Evolutionary conservation across 2,113 vertebrate genomes (phyloP), one percentile per base, ranked within the genome.

Genomic region (Hippocampus comes): DNA sequence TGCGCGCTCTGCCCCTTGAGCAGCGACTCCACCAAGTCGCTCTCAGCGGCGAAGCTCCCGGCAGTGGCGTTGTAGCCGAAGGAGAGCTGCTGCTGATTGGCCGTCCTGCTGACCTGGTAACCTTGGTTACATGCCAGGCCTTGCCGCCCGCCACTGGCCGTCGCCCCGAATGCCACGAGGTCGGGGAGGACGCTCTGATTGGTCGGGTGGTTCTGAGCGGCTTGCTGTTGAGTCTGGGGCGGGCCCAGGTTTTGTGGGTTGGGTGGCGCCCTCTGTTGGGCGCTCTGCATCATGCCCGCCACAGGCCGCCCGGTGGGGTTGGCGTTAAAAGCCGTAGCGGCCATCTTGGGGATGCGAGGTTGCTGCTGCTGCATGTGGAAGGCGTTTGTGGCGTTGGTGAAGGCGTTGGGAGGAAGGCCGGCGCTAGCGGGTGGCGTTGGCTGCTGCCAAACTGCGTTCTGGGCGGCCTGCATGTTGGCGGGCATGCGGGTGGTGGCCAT

Each of bases 1-100:
- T 99, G 96, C 0, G 96, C 94, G 90, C 94, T 95, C 93, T 96
- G 96, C 65, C 93, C 94, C 92, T 99, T 99, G 78, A 99, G 90
- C 87, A 99, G 89, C 0, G 96, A 95, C 91, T 98, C 96, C 64
- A 99, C 95, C 83, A 99, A 91, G 67, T 99, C 97, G 0, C 94
- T 92, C 71, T 98, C 96, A 0, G 93, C 95, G 4, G 95, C 91
- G 73, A 98, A 93, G 71, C 93, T 93, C 0, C 94, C 94, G 0
- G 95, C 88, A 34, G 95, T 95, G 83, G 89, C 41, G 0, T 91
- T 92, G 76, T 96, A 98, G 21, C 93, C 91, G 0, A 98, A 99
- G 20, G 95, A 91, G 75, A 96, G 89, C 79, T 84, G 86, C 78
- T 88, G 88, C 84, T 88, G 96, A 81, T 75, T 91, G 27, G 92